Conservation (phyloP, 2,888 invertebrate species). For the Dioctria rufipes region DNA sequence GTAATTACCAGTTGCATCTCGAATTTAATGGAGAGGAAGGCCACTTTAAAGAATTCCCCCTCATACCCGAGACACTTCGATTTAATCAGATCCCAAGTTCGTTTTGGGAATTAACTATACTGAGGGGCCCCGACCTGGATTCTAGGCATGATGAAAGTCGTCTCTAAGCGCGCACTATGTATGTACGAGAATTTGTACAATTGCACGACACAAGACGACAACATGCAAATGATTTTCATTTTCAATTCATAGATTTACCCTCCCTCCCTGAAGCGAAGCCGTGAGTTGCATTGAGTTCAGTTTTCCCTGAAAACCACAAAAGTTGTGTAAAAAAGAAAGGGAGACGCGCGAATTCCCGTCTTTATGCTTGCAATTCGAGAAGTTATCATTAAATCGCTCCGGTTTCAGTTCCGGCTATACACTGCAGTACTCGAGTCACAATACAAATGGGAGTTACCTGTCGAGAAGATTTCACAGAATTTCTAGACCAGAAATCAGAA, state of each 20-base stretch:
- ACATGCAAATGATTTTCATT: conserved; percentile 34
- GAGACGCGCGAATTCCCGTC: conserved; percentile 34
- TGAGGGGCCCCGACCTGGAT: conserved; percentile 16
- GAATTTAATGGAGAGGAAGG: conserved; percentile 37
- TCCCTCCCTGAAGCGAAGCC: too few species aligned
- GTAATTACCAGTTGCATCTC: conserved; percentile 44
- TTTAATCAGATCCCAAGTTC: conserved; percentile 31
- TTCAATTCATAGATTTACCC: not conserved
- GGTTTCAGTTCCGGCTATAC: conserved; percentile 55
- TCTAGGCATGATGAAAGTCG: not conserved
- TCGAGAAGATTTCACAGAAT: not conserved
- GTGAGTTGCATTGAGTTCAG: not conserved
- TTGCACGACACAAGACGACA: not conserved
- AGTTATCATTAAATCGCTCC: conserved; percentile 50
- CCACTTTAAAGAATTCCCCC: conserved; percentile 43
- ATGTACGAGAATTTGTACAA: too few species aligned
- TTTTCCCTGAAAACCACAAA: conserved; percentile 43
- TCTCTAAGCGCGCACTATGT: too few species aligned
- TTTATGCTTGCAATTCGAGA: conserved; percentile 35
- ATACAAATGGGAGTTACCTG: conserved; percentile 44
- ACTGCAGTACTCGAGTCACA: conserved; percentile 25
- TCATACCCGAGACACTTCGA: not conserved
- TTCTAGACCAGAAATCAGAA: conserved; percentile 20
- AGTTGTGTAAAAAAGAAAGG: not conserved
- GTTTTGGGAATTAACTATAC: conserved; percentile 1